These are phyloP conservation scores for Cnemophilus loriae DNA, from an alignment of 2,113 vertebrate species.

Conservation along the genomic window DNA sequence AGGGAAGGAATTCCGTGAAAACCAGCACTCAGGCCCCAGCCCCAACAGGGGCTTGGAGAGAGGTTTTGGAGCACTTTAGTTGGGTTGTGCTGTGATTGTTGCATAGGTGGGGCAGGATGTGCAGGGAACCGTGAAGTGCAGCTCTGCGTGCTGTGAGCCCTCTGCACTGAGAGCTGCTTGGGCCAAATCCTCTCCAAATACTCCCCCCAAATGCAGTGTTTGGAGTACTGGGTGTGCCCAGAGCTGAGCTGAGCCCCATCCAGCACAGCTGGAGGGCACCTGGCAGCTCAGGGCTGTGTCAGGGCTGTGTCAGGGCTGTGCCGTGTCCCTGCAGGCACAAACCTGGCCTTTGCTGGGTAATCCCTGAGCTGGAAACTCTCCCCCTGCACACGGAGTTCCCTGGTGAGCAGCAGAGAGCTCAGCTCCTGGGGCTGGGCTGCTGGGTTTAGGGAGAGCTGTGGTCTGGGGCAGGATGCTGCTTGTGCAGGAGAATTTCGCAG, in stretches of 20 bases:
- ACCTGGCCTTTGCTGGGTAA: background rate
- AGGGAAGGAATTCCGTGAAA: background rate
- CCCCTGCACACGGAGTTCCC: fast-evolving
- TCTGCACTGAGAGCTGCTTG: background rate
- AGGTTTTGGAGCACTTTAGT: background rate
- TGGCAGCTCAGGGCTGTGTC: background rate
- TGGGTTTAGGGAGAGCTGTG: fast-evolving
- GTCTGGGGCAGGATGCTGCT: background rate
- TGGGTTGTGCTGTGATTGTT: fast-evolving
- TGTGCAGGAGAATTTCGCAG: background rate
- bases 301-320: background rate
- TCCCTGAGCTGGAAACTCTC: background rate
- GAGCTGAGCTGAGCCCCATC: background rate
- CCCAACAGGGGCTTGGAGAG: background rate
- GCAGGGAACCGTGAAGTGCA: fast-evolving
- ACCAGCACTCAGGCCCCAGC: background rate
- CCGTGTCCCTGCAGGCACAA: background rate
- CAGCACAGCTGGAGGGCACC: background rate
- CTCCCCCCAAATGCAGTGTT: background rate
- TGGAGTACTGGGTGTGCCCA: background rate
- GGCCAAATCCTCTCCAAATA: background rate
- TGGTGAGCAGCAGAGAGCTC: fast-evolving
- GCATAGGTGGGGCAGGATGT: background rate
- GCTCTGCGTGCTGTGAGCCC: background rate
- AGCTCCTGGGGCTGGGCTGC: background rate